Evolutionary conservation across 2,888 invertebrate species (phyloP), one percentile per base, ranked within the genome.

Genomic region (Chloromyia formosa): DNA sequence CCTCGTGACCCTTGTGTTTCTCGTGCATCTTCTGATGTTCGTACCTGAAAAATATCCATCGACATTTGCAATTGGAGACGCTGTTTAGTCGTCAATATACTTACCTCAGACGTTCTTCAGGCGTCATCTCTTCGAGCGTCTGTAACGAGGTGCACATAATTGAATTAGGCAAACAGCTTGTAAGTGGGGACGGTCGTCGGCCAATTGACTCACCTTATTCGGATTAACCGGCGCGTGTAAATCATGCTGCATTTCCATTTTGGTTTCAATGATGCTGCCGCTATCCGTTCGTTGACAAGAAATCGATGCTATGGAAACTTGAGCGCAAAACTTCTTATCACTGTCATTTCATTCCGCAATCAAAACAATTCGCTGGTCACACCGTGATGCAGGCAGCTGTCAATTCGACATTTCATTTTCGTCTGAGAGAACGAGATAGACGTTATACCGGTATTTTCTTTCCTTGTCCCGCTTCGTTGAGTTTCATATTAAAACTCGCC

Each of bases 1-100:
- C 92, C 83, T 98, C 98, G 83, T 99, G 98, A 0, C 98, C 98
- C 78, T 91, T 89, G 82, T 96, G 96, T 80, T 92, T 88, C 83
- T 94, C 93, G 80, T 95, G 94, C 82, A 94, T 87, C 83, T 92
- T 90, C 84, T 93, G 92, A 80, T 94, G 95, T 80, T 95, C 92
- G 82, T 90, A 88, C 81, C 94, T 94, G 66, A 73, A 76, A 76
- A 23, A 54, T 72, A 72, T 66, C 75, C 12, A 61, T 66, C 23
- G 56, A 58, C 54, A 72, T 77, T 61, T 79, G 79, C 66, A 45
- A 73, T 7, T 74, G 14, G 22, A 7, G 35, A 49, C 18, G 0
- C 0, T 14, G 14, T 4, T 7, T 20, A 5, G n/a, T 18, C 14
- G 40, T 16, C 9, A n/a, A 22, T 14, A 16, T 53, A 73, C 79